phyloP scores from a whole-genome alignment of 2,113 vertebrate species.

The Neotoma lepida region DNA sequence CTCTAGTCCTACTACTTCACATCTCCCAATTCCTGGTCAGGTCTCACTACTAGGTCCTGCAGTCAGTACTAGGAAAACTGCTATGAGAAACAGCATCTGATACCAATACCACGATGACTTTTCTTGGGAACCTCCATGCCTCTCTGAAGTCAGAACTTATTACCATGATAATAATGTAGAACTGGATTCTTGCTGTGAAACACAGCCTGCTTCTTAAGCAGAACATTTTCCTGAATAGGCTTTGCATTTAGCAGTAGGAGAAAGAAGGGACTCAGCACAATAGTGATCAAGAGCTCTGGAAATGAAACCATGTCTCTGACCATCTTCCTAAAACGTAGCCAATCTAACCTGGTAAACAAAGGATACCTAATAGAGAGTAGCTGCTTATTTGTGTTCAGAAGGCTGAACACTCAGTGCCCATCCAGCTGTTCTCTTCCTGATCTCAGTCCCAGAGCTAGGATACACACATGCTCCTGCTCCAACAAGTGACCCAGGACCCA shows the following conservation, averaged over 20 bases:
- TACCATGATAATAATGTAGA: slow-evolving; percentile 75
- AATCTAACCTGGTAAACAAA: slow-evolving; percentile 60
- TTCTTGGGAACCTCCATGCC: slow-evolving; percentile 77
- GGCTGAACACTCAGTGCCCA: background rate
- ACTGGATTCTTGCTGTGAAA: slow-evolving; percentile 79
- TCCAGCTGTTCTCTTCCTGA: background rate
- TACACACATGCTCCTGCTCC: background rate
- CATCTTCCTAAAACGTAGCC: slow-evolving; percentile 65
- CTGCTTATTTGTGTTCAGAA: background rate
- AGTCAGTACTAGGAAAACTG: slow-evolving; percentile 41
- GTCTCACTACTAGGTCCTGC: background rate
- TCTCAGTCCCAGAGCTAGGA: background rate
- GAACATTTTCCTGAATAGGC: slow-evolving; percentile 78
- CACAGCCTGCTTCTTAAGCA: slow-evolving; percentile 80
- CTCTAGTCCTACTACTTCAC: background rate
- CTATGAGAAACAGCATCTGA: slow-evolving; percentile 65
- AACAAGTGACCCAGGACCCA: background rate
- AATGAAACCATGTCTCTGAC: slow-evolving; percentile 71
- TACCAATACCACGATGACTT: slow-evolving; percentile 75
- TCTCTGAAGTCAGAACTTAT: slow-evolving; percentile 81
- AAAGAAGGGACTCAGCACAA: slow-evolving; percentile 68
- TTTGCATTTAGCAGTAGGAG: slow-evolving; percentile 59
- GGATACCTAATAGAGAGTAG: background rate
- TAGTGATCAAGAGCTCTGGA: slow-evolving; percentile 73
- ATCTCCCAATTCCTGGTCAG: background rate